These are phyloP conservation scores for Iguana delicatissima DNA, from an alignment of 2,797 vertebrate species.

Conservation along the genomic window DNA sequence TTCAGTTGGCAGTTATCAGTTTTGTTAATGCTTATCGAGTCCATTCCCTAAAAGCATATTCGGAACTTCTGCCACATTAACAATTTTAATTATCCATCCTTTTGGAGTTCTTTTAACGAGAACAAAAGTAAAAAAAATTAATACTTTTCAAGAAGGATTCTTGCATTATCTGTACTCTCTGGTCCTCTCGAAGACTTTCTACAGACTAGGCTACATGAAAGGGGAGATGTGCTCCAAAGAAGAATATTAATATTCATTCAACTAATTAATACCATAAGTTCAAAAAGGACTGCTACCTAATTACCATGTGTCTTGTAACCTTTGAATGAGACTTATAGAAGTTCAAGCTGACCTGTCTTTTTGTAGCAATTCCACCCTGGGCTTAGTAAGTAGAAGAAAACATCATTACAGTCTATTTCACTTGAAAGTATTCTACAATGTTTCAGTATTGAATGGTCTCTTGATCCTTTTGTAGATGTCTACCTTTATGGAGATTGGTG, in stretches of 20 bases:
- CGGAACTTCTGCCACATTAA: conserved; percentile 29
- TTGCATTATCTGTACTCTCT: conserved; percentile 44
- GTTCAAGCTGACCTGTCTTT: conserved; percentile 42
- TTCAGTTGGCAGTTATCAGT: background rate
- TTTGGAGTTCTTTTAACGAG: conserved; percentile 42
- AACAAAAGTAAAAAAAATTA: conserved; percentile 24
- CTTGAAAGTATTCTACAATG: background rate
- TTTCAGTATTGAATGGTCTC: background rate
- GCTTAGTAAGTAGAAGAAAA: background rate
- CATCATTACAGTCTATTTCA: conserved; percentile 3
- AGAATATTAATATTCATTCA: conserved; percentile 59
- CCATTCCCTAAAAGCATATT: conserved; percentile 19
- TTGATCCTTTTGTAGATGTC: background rate
- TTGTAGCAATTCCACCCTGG: conserved; percentile 40
- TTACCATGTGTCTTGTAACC: conserved; percentile 64
- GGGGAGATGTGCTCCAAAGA: conserved; percentile 28
- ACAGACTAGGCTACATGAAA: background rate
- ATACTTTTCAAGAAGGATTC: conserved; percentile 44
- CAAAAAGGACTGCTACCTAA: conserved; percentile 56
- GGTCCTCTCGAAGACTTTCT: background rate
- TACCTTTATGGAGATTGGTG: background rate
- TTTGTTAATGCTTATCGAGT: background rate
- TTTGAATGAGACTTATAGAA: conserved; percentile 65
- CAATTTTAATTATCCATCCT: conserved; percentile 35
- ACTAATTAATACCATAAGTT: conserved; percentile 64